Percentiles rank a stretch among this genome's conserved stretches.
Conservation (phyloP, 2,888 invertebrate species). For the Eilema caniola region DNA sequence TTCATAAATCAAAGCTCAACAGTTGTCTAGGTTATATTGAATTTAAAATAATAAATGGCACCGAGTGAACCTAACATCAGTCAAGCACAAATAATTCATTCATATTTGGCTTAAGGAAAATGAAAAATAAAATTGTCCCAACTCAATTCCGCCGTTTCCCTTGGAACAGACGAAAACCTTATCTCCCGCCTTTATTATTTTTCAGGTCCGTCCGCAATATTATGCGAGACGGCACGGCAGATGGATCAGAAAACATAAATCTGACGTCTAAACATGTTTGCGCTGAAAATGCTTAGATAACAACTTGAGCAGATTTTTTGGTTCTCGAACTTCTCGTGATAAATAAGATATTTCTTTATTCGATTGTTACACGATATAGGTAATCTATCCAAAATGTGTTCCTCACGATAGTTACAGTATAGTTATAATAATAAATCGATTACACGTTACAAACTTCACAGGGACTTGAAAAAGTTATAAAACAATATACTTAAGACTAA, state of each 20-base stretch:
- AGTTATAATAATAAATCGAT: no score
- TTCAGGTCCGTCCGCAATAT: constrained; percentile 81
- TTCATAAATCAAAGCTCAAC: constrained; percentile 7
- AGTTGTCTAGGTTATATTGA: constrained; percentile 37
- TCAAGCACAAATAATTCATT: constrained; percentile 68
- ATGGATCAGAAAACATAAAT: constrained; percentile 84
- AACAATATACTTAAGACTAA: no score
- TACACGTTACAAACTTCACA: no score
- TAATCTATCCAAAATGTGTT: constrained; percentile 23
- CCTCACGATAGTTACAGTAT: no score
- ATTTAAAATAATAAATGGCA: constrained; percentile 57
- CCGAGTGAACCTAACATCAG: constrained; percentile 59
- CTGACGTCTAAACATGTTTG: constrained; percentile 81
- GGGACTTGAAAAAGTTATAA: no score
- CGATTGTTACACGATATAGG: constrained; percentile 37
- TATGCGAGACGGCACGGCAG: constrained; percentile 79
- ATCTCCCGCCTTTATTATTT: constrained; percentile 82
- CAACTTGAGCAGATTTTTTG: constrained; percentile 57
- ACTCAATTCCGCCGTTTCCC: constrained; percentile 73
- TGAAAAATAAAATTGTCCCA: constrained; percentile 78
- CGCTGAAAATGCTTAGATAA: constrained; percentile 64
- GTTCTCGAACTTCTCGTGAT: constrained; percentile 43
- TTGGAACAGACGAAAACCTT: constrained; percentile 78
- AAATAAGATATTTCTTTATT: constrained; percentile 45
- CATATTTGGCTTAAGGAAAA: constrained; percentile 72